Percentiles rank a stretch among this genome's conserved stretches.
phyloP scores from a whole-genome alignment of 1,140 invertebrate species.

The Paralvinella palmiformis region DNA sequence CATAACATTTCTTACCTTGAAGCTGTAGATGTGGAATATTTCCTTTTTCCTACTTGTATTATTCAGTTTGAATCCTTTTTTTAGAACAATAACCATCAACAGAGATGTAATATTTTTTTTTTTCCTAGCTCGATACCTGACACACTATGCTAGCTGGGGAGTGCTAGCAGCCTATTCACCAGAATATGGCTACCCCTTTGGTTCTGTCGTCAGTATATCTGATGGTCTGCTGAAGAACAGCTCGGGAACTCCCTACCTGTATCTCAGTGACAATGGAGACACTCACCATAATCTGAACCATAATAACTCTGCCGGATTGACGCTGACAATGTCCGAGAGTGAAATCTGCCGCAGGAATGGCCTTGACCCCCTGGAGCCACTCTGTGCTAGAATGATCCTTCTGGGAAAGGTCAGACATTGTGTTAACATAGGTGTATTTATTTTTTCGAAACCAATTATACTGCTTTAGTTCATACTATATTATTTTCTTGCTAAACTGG shows the following conservation, averaged over 20 bases:
- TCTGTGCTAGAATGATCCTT: conserved; percentile 68
- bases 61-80: not conserved
- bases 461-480: too few species aligned
- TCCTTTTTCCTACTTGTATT: not conserved
- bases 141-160: conserved; percentile 62
- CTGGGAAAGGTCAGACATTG: conserved; percentile 58
- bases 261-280: conserved; percentile 69
- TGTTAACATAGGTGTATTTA: too few species aligned
- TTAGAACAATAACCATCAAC: too few species aligned
- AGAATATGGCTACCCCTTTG: conserved; percentile 64
- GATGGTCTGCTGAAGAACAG: conserved; percentile 65
- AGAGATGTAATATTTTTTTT: not conserved
- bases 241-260: conserved; percentile 69
- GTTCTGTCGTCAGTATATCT: conserved; percentile 65
- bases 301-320: conserved; percentile 61
- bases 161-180: conserved; percentile 66
- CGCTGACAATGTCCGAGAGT: conserved; percentile 64
- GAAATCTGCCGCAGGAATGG: conserved; percentile 59
- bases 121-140: conserved; percentile 51
- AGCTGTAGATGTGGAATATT: not conserved
- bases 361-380: conserved; percentile 72
- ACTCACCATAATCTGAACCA: conserved; percentile 66
- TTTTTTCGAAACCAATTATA: too few species aligned
- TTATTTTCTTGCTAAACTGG: too few species aligned
- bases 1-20: not conserved